Conservation (phyloP, 2,888 invertebrate genomes). For the Polylopha cassiicola region DNA sequence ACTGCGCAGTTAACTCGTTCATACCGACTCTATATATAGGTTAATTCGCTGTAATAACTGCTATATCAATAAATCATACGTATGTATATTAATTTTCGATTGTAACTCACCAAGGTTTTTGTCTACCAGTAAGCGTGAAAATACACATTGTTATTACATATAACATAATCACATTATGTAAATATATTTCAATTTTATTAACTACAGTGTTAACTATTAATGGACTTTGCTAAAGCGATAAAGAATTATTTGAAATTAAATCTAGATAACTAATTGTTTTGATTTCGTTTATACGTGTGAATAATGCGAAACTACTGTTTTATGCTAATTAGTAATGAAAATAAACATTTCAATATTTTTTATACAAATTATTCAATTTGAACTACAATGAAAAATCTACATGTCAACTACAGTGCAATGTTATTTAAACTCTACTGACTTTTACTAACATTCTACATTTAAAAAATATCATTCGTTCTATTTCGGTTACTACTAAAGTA, state of each 20-base stretch:
- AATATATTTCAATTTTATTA: slow-evolving; percentile 28
- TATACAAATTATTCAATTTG: not conserved
- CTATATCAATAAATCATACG: not conserved
- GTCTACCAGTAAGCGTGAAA: slow-evolving; percentile 70
- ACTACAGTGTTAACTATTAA: slow-evolving; percentile 15
- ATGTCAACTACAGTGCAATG: slow-evolving; percentile 2
- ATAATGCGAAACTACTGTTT: no score
- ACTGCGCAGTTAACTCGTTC: slow-evolving; percentile 7
- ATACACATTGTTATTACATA: slow-evolving; percentile 43
- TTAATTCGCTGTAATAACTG: slow-evolving; percentile 12
- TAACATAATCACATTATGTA: slow-evolving; percentile 23
- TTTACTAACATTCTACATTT: no score
- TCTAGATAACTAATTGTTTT: no score
- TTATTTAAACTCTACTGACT: no score
- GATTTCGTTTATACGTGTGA: no score
- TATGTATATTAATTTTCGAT: slow-evolving; percentile 25
- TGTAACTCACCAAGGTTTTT: slow-evolving; percentile 71
- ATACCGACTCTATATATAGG: not conserved
- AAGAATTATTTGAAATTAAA: no score
- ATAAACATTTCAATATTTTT: no score
- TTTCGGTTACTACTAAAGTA: no score
- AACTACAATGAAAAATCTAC: slow-evolving; percentile 2
- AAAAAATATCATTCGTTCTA: no score
- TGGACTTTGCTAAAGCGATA: no score
- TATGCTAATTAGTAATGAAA: no score